Base-by-base conservation (phyloP, 2,888 invertebrate genomes). In the Drosophila histrio region DNA sequence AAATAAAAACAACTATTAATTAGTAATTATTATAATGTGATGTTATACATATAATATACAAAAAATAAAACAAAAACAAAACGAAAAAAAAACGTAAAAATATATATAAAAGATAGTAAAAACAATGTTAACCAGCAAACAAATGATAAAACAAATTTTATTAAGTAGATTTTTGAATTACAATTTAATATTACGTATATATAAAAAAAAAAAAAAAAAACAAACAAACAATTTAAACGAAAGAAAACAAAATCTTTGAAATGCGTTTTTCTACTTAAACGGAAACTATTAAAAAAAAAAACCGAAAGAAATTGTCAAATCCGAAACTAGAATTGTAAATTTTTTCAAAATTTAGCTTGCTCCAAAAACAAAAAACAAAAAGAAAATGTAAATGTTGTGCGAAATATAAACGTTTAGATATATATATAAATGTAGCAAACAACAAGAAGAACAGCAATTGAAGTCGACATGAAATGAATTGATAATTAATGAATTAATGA, bases 1-100 rank as follows among this genome's bases (percentile, higher is more conserved):
- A 24, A 61, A 56, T 52, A 65, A 57, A 56, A 59, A 70, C 70
- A 72, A 75, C 72, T 87, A 87, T 77, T 87, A 72, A 87, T 73
- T 84, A 87, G 83, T 86, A 87, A 87, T 86, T 89, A 87, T 89
- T 89, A 87, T 90, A 90, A 90, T 89, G 89, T 89, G 89, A 89
- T 89, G 89, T 89, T 89, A 89, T 78, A 78, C 64, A 74, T 84
- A 69, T 68, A 65, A 49, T 64, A 63, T 60, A 73, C 39, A 62
- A 74, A 54, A 72, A 60, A 76, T 68, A 59, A 68, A 9, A 43
- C 62, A 52, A 38, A 47, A 64, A 49, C 43, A 56, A 67, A 36
- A 54, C 9, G 47, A 28, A 60, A 63, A 49, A 60, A 59, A 56
- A 53, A 69, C 34, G 61, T 56, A 57, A 56, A 57, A 47, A 71